These are phyloP conservation scores for Loxodonta africana DNA, from an alignment of 2,113 vertebrate species.

Conservation along the genomic window DNA sequence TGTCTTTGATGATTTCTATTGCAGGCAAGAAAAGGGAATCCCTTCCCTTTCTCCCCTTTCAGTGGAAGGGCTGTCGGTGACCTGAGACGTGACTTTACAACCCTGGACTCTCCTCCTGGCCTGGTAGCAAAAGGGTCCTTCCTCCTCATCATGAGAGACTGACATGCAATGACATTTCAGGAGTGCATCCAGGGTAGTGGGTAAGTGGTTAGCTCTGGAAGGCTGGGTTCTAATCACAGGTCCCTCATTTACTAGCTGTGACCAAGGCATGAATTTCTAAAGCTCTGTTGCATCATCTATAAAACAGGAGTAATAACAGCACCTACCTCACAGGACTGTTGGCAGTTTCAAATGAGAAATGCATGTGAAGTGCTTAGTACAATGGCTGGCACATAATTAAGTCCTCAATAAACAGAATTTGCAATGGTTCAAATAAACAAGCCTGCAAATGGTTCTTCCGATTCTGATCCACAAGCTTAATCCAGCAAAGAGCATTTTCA, in stretches of 20 bases:
- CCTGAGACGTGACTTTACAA: not conserved
- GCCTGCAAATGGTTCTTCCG: not conserved
- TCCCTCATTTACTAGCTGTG: not conserved
- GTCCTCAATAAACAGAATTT: not conserved
- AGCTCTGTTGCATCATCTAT: not conserved
- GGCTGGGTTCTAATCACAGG: not conserved
- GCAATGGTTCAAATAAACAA: not conserved
- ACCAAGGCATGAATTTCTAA: not conserved
- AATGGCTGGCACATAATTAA: not conserved
- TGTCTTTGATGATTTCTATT: not conserved
- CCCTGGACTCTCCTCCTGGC: not conserved
- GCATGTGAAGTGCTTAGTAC: not conserved
- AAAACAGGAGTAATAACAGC: not conserved
- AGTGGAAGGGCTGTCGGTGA: not conserved
- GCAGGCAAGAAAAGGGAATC: not conserved
- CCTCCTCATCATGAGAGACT: not conserved
- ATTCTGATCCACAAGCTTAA: not conserved
- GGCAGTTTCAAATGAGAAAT: constrained; percentile 6
- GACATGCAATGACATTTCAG: not conserved
- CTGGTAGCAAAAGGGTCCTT: not conserved
- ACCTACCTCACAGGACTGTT: not conserved
- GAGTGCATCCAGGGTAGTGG: not conserved
- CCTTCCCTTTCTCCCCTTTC: not conserved
- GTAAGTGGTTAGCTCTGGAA: not conserved
- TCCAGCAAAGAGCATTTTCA: not conserved